phyloP scores from a whole-genome alignment of 2,888 invertebrate genomes.

The Byasa hedistus region DNA sequence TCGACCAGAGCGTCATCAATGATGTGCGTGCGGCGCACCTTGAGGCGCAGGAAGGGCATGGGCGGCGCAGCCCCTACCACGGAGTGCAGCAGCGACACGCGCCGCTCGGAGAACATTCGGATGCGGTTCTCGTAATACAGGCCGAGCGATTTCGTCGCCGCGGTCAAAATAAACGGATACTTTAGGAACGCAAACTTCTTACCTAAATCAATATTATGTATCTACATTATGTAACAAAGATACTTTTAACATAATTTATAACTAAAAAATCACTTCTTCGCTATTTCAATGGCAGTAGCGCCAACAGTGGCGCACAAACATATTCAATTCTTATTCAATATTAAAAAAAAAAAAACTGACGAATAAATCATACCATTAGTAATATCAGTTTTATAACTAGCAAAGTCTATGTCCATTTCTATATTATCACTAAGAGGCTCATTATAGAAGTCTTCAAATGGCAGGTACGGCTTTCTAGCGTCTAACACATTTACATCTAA shows the following conservation, averaged over 20 bases:
- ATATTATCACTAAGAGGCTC: conserved; percentile 95
- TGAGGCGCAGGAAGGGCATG: conserved; percentile 91
- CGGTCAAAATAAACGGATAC: conserved; percentile 93
- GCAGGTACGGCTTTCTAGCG: conserved; percentile 89
- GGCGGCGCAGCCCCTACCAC: conserved; percentile 90
- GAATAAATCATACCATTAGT: conserved; percentile 57
- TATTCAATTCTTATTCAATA: too few species aligned
- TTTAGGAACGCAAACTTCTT: conserved; percentile 93
- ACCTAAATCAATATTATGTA: conserved; percentile 44
- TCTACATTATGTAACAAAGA: neutral
- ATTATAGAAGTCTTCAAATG: conserved; percentile 95
- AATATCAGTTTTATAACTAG: conserved; percentile 89
- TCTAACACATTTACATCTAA: conserved; percentile 88
- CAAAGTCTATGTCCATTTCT: conserved; percentile 96
- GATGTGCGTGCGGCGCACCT: conserved; percentile 90
- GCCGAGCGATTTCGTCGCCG: conserved; percentile 94
- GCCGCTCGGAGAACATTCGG: conserved; percentile 95
- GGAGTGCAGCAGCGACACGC: conserved; percentile 91
- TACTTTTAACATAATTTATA: neutral
- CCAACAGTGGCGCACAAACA: too few species aligned
- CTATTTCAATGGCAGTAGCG: too few species aligned
- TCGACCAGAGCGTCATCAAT: conserved; percentile 96
- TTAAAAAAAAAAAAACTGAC: too few species aligned
- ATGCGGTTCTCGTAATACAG: conserved; percentile 96
- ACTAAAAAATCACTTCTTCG: too few species aligned